Conservation (phyloP, 2,113 vertebrate genomes). For the Emydocephalus ijimae region DNA sequence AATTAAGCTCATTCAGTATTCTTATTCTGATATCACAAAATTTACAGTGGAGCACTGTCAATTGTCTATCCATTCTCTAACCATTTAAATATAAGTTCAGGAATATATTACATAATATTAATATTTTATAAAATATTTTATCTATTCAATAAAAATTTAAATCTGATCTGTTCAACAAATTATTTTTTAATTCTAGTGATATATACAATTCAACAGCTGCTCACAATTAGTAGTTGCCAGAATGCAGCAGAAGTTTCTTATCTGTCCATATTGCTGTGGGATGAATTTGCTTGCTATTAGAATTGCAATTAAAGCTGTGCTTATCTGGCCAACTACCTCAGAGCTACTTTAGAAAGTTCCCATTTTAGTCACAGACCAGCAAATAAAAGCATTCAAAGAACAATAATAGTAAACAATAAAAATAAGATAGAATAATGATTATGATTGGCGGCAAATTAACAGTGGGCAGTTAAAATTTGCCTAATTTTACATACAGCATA, state of each 20-base stretch:
- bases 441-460: not conserved
- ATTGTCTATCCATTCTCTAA: not conserved
- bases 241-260: not conserved
- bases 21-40: not conserved
- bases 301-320: not conserved
- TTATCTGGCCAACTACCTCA: not conserved
- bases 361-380: not conserved
- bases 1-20: not conserved
- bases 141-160: not conserved
- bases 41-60: not conserved
- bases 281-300: not conserved
- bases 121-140: not conserved
- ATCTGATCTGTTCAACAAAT: not conserved
- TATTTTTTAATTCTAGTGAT: not conserved
- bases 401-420: not conserved
- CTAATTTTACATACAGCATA: not conserved
- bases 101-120: not conserved
- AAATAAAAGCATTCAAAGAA: not conserved
- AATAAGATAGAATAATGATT: not conserved
- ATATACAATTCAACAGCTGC: not conserved
- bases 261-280: not conserved
- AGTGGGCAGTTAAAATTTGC: not conserved
- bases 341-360: not conserved
- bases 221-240: not conserved
- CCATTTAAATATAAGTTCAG: not conserved